Conservation (phyloP, 2,888 invertebrate genomes). For the Tromatobia lineatoria region DNA sequence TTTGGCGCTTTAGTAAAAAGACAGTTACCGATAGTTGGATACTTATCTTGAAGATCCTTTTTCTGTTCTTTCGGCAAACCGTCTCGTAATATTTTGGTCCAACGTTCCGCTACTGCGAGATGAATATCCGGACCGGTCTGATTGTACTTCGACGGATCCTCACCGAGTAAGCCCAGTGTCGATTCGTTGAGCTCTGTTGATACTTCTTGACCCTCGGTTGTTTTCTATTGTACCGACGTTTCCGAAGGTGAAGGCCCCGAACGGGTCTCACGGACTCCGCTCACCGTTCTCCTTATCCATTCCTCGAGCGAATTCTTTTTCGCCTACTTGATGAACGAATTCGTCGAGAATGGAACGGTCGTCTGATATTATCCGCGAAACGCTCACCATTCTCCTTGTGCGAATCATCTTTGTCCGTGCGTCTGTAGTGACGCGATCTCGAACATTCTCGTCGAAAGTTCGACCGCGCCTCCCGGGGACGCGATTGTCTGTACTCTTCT, state of each 20-base stretch:
- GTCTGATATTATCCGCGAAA: slow-evolving; percentile 59
- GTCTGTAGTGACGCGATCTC: slow-evolving; percentile 43
- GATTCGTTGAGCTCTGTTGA: slow-evolving; percentile 47
- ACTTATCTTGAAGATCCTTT: slow-evolving; percentile 53
- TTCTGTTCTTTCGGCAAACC: slow-evolving; percentile 55
- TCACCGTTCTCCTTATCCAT: slow-evolving; percentile 56
- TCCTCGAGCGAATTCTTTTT: background rate
- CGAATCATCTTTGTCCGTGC: slow-evolving; percentile 22
- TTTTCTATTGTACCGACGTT: slow-evolving; percentile 32
- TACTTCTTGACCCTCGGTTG: background rate
- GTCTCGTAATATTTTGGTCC: slow-evolving; percentile 57
- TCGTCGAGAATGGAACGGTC: slow-evolving; percentile 54
- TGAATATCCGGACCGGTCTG: slow-evolving; percentile 61
- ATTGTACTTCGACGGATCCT: slow-evolving; percentile 47
- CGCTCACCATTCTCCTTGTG: slow-evolving; percentile 62
- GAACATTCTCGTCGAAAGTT: slow-evolving; percentile 29
- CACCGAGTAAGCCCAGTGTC: slow-evolving; percentile 55
- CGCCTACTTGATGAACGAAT: background rate
- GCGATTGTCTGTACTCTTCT: slow-evolving; percentile 42
- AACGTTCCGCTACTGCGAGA: slow-evolving; percentile 57
- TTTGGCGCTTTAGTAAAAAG: slow-evolving; percentile 52
- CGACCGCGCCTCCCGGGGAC: slow-evolving; percentile 27
- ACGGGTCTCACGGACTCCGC: slow-evolving; percentile 52
- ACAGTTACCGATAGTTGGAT: slow-evolving; percentile 59
- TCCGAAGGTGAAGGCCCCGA: slow-evolving; percentile 24